A percentile compares a stretch with the other conserved stretches of the same genome.
Conservation (phyloP, 1,140 invertebrate genomes). For the Lerema accius region DNA sequence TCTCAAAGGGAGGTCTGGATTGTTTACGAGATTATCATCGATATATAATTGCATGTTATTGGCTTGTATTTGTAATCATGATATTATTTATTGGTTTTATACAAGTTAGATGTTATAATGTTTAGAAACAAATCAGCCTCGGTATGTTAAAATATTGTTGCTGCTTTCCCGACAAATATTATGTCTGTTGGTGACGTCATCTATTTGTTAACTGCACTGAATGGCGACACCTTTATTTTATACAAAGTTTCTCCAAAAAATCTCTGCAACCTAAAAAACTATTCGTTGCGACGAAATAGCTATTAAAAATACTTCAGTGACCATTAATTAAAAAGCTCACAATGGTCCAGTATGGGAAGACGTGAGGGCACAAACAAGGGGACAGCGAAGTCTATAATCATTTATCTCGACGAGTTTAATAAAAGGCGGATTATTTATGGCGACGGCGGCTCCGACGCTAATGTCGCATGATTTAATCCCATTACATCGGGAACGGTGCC, state of each 20-base stretch:
- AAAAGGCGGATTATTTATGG: constrained; percentile 79
- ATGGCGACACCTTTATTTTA: no score
- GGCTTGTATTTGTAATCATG: no score
- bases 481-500: constrained; percentile 73
- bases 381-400: constrained; percentile 75
- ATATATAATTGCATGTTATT: constrained; percentile 7
- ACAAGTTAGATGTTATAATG: no score
- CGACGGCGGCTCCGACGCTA: constrained; percentile 60
- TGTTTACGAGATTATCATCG: constrained; percentile 3
- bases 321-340: constrained; percentile 41
- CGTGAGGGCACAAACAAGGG: constrained; percentile 56
- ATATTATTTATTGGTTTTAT: no score
- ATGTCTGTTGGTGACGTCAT: no score
- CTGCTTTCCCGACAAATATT: no score
- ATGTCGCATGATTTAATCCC: constrained; percentile 80
- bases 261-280: constrained; percentile 7
- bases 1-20: constrained; percentile 20
- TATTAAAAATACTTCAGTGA: constrained; percentile 24
- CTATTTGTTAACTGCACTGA: no score
- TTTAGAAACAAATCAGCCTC: no score
- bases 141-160: no score
- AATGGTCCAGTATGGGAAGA: constrained; percentile 41
- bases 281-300: constrained; percentile 1
- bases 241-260: no score
- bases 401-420: constrained; percentile 79